A percentile compares a stretch with the other conserved stretches of the same genome.
phyloP scores from a whole-genome alignment of 2,888 invertebrate species.

The Agrotis ipsilon region DNA sequence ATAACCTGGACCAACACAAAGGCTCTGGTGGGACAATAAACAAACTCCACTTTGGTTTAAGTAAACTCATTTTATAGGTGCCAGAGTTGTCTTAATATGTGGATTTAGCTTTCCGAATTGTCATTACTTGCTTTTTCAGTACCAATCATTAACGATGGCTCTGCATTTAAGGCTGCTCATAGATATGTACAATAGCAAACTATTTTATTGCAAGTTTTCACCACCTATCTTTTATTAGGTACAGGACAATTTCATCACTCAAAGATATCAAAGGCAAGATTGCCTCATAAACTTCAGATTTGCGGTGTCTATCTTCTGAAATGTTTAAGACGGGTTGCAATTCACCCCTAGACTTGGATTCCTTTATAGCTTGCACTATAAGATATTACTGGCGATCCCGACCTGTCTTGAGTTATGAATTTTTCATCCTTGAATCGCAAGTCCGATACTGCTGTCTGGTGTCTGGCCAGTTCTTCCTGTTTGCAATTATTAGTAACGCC shows the following conservation, averaged over 20 bases:
- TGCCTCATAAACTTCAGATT: conserved; percentile 2
- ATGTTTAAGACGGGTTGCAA: background rate
- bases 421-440: conserved; percentile 16
- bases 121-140: too few species aligned
- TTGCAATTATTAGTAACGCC: background rate
- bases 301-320: background rate
- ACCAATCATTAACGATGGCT: too few species aligned
- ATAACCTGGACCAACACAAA: too few species aligned
- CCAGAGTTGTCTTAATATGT: too few species aligned
- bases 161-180: too few species aligned
- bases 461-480: conserved; percentile 9
- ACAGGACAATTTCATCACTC: background rate
- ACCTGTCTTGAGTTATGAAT: conserved; percentile 29
- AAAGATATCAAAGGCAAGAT: background rate
- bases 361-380: conserved; percentile 30
- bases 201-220: too few species aligned
- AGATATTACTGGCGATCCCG: conserved; percentile 23
- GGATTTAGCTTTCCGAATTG: too few species aligned
- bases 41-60: too few species aligned
- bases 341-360: background rate
- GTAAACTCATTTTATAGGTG: too few species aligned
- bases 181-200: too few species aligned
- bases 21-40: too few species aligned
- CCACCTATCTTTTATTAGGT: too few species aligned
- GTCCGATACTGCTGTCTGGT: conserved; percentile 2